Evolutionary conservation across 2,888 invertebrate species (phyloP), one percentile per base, ranked within the genome.

Genomic region (Ommatoiulus sabulosus): DNA sequence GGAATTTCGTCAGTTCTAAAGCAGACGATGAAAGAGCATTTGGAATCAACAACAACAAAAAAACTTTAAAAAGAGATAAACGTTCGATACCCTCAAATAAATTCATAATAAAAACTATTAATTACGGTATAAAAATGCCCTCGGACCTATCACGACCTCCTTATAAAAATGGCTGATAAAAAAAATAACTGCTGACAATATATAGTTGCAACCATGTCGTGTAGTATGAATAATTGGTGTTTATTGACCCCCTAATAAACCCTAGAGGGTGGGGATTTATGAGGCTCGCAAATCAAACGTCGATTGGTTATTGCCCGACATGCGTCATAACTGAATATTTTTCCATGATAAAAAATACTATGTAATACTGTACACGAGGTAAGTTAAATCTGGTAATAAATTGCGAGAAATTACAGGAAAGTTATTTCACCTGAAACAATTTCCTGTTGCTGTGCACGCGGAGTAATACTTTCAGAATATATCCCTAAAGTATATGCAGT

Each of bases 191-290:
- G 24, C 72, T 72, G 72, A 72, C 72, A 72, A 72, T 72, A 72
- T n/a, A n/a, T 24, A 72, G 72, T 72, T 72, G 72, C 24, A 52
- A 52, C 52, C 2, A 15, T 52, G 8, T 52, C 12, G 8, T n/a
- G n/a, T n/a, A 52, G 72, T n/a, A 17, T 72, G 72, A 72, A 72
- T 20, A 24, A 72, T 72, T 24, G 24, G 72, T 72, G 20, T 72
- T 63, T 72, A 72, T 72, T 20, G 72, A 72, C 72, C 72, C 72
- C 7, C 72, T 24, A 72, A 72, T 72, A 72, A 72, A 72, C 72
- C 72, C 72, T 72, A 24, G 20, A 24, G 8, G 24, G 72, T 20
- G 4, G 20, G 12, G 2, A 7, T 72, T 72, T 72, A 72, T 72
- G 72, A 72, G 20, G 20, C 3, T n/a, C 20, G n/a, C 72, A 20